Conservation (phyloP, 2,888 invertebrate species). For the Ichneumoninae sp. region DNA sequence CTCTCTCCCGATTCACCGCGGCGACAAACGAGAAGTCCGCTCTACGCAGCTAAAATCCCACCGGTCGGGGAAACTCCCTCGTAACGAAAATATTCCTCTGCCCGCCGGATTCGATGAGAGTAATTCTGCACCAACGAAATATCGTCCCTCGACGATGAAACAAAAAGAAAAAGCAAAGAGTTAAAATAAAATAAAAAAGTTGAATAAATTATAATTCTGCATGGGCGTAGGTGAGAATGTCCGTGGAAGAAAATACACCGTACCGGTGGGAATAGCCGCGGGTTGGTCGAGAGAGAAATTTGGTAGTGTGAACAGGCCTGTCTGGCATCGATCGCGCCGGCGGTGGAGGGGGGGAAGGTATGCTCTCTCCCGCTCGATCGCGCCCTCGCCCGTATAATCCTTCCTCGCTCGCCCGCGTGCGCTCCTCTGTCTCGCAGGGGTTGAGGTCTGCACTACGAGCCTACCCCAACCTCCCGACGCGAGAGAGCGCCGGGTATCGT, state of each 20-base stretch:
- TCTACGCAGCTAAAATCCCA: conserved; percentile 55
- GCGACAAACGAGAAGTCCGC: conserved; percentile 48
- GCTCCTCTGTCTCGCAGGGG: conserved; percentile 62
- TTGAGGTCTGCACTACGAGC: conserved; percentile 75
- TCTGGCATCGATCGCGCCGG: conserved; percentile 84
- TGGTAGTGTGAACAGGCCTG: conserved; percentile 83
- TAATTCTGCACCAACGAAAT: not conserved
- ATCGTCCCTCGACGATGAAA: not conserved
- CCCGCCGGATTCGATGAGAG: not conserved
- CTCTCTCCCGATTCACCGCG: conserved; percentile 30
- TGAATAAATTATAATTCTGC: not conserved
- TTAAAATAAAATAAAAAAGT: not conserved
- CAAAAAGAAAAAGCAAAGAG: not conserved
- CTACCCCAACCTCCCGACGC: conserved; percentile 83
- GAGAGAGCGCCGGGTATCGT: conserved; percentile 77
- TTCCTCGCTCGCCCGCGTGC: conserved; percentile 54
- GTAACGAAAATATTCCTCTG: not conserved
- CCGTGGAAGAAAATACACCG: conserved; percentile 11
- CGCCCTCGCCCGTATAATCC: conserved; percentile 45
- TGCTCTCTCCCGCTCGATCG: conserved; percentile 27
- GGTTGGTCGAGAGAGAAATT: conserved; percentile 75
- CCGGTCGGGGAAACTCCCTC: not conserved
- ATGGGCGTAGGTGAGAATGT: conserved; percentile 35
- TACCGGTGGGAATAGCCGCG: not conserved
- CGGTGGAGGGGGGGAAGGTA: conserved; percentile 24